phyloP scores from a whole-genome alignment of 2,888 invertebrate genomes.

The Trissolcus brochymenae region DNA sequence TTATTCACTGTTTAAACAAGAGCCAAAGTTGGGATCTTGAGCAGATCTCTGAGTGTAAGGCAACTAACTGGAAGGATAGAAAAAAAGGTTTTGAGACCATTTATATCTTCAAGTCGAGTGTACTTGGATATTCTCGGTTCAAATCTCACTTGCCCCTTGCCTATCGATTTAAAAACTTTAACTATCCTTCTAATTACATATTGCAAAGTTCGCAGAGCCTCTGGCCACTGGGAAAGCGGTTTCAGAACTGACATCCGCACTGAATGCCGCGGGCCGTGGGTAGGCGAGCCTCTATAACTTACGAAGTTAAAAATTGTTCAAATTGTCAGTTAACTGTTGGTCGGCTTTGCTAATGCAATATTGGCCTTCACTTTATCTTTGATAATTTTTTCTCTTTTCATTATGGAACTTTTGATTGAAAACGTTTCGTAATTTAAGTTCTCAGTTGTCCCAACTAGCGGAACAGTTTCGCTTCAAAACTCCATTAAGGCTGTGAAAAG shows the following conservation, averaged over 20 bases:
- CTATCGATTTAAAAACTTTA: conserved; percentile 72
- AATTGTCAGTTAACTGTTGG: conserved; percentile 74
- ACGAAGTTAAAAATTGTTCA: conserved; percentile 74
- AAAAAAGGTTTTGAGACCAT: conserved; percentile 22
- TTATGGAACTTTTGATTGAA: conserved; percentile 17
- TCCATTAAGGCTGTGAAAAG: too few species aligned
- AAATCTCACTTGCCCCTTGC: conserved; percentile 59
- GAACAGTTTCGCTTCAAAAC: too few species aligned
- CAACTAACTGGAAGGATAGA: neutral
- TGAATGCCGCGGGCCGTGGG: conserved; percentile 55
- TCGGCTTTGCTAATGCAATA: conserved; percentile 73
- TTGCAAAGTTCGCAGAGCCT: conserved; percentile 67
- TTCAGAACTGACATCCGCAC: conserved; percentile 60
- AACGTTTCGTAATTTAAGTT: too few species aligned
- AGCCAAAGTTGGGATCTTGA: too few species aligned
- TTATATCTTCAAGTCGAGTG: conserved; percentile 51
- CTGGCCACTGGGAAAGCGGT: conserved; percentile 54
- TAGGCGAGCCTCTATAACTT: conserved; percentile 62
- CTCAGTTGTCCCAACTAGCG: too few species aligned
- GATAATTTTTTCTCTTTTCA: conserved; percentile 36
- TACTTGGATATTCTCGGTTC: conserved; percentile 57
- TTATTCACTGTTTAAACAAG: conserved; percentile 23
- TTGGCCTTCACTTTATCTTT: conserved; percentile 60
- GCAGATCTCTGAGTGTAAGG: neutral
- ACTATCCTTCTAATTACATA: conserved; percentile 73